These are phyloP conservation scores for Sander vitreus DNA, from an alignment of 2,113 vertebrate genomes.

Conservation along the genomic window DNA sequence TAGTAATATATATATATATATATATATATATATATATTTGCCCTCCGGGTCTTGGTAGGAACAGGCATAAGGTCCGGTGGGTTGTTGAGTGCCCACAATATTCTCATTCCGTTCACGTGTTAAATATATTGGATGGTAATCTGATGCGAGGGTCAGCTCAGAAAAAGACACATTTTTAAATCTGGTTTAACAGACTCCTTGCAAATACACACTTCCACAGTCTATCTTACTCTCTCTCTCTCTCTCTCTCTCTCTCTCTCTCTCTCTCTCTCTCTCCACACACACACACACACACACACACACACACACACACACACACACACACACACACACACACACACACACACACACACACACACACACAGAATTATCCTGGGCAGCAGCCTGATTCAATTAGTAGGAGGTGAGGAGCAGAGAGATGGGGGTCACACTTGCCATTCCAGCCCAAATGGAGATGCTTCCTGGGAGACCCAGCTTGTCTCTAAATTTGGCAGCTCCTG, in stretches of 20 bases:
- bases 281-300: slow-evolving; percentile 34
- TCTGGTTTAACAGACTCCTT: slow-evolving; percentile 61
- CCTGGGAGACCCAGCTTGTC: slow-evolving; percentile 72
- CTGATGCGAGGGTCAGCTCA: slow-evolving; percentile 28
- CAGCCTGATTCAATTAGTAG: slow-evolving; percentile 82
- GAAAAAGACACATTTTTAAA: slow-evolving; percentile 45
- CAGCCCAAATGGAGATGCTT: slow-evolving; percentile 77
- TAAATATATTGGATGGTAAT: slow-evolving; percentile 41
- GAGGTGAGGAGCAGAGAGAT: slow-evolving; percentile 81
- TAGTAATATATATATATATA: neutral
- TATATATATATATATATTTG: slow-evolving; percentile 19
- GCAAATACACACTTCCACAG: slow-evolving; percentile 6
- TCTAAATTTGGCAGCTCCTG: slow-evolving; percentile 79
- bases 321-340: slow-evolving; percentile 20
- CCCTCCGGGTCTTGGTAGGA: slow-evolving; percentile 16
- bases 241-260: slow-evolving; percentile 3
- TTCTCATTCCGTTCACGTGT: neutral
- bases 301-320: slow-evolving; percentile 12
- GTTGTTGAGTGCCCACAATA: neutral
- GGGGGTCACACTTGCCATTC: slow-evolving; percentile 81
- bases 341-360: slow-evolving; percentile 31
- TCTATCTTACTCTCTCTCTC: neutral
- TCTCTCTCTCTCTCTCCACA: no score
- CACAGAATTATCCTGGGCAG: slow-evolving; percentile 66
- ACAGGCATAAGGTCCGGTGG: neutral